Percentiles rank a stretch among this genome's conserved stretches.
Evolutionary conservation across 2,888 invertebrate genomes (phyloP).

Genomic region (Eudasyphora cyanicolor): DNA sequence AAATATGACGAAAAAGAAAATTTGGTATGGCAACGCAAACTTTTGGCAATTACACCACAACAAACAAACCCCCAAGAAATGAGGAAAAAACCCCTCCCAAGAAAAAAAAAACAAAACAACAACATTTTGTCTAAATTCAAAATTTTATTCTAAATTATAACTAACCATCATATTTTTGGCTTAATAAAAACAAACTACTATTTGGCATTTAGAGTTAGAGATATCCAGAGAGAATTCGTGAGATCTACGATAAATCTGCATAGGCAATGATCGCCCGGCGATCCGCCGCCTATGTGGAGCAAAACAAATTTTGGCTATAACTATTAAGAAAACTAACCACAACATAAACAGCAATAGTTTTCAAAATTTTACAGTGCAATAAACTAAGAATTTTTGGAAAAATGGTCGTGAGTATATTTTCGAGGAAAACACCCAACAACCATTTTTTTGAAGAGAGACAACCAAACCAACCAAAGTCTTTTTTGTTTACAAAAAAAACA

Average conservation of each 20-base stretch:
- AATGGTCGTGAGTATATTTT: conserved; percentile 52
- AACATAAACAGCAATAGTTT: conserved; percentile 63
- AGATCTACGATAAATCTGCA: neutral
- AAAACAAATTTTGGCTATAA: conserved; percentile 74
- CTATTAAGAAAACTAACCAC: conserved; percentile 70
- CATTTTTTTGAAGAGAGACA: conserved; percentile 47
- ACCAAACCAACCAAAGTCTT: conserved; percentile 62
- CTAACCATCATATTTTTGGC: conserved; percentile 55
- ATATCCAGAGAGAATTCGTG: neutral
- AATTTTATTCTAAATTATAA: conserved; percentile 42
- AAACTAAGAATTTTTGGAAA: conserved; percentile 30
- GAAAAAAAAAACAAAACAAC: conserved; percentile 44
- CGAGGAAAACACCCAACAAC: conserved; percentile 14
- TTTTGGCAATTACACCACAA: conserved; percentile 67
- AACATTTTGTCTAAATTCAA: conserved; percentile 51
- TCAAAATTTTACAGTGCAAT: conserved; percentile 63
- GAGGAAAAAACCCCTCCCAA: conserved; percentile 30
- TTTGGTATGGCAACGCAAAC: conserved; percentile 71
- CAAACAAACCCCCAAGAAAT: conserved; percentile 31
- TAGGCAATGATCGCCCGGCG: neutral
- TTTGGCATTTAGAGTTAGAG: conserved; percentile 71
- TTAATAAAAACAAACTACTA: conserved; percentile 65
- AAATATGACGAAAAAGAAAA: conserved; percentile 68
- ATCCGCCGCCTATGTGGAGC: neutral
- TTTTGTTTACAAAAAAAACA: too few species aligned